phyloP scores from a whole-genome alignment of 2,113 vertebrate species.

The Sinocyclocheilus anshuiensis region DNA sequence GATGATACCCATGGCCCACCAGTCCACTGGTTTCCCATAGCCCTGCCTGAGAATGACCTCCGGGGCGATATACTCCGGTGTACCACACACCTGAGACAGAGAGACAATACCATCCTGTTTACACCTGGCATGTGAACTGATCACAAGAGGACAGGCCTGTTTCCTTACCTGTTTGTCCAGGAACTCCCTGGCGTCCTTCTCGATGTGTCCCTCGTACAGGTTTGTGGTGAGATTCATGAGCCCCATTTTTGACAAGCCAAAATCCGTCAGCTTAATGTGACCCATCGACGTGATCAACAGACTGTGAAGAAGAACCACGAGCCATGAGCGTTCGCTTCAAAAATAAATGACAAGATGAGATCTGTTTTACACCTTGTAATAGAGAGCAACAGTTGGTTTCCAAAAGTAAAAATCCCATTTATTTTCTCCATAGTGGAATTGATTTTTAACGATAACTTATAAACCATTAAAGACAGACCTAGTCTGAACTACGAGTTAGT shows the following conservation, averaged over 20 bases:
- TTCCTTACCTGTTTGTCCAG: constrained; percentile 89
- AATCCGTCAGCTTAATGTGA: constrained; percentile 93
- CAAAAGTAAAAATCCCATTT: too few relatives aligned
- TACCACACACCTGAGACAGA: constrained; percentile 86
- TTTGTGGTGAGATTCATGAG: constrained; percentile 96
- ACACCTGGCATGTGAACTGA: not conserved
- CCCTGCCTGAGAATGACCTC: constrained; percentile 95
- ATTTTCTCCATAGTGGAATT: too few relatives aligned
- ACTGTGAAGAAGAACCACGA: constrained; percentile 65
- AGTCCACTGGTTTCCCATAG: constrained; percentile 93
- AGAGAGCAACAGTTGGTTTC: too few relatives aligned
- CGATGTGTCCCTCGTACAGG: constrained; percentile 93
- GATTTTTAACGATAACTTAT: too few relatives aligned
- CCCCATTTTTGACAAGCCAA: constrained; percentile 94
- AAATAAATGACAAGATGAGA: not conserved
- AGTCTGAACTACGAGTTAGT: too few relatives aligned
- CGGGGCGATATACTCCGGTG: constrained; percentile 94
- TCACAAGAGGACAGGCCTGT: not conserved
- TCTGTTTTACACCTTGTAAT: not conserved
- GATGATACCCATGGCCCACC: constrained; percentile 98
- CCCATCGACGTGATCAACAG: constrained; percentile 96
- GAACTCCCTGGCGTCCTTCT: constrained; percentile 93
- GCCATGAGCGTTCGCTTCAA: not conserved
- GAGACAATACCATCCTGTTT: not conserved
- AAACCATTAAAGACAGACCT: too few relatives aligned